A percentile compares a stretch with the other conserved stretches of the same genome.
Evolutionary conservation across 2,888 invertebrate genomes (phyloP).

Genomic region (Atherix ibis): DNA sequence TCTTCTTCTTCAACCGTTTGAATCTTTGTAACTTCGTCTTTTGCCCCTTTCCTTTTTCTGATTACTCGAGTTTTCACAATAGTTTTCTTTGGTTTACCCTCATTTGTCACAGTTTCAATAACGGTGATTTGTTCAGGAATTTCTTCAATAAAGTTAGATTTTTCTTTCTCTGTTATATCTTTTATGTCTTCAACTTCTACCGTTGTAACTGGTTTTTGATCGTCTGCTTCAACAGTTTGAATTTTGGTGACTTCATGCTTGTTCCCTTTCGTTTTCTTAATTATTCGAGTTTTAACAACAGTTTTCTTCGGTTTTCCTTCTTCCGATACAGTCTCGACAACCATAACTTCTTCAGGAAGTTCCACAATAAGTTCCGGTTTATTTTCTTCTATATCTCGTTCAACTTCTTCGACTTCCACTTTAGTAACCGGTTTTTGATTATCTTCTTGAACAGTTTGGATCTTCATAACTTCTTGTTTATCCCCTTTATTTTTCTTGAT

Average conservation of each 20-base stretch:
- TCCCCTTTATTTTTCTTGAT: conserved; percentile 18
- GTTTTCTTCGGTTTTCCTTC: conserved; percentile 16
- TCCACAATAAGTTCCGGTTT: conserved; percentile 17
- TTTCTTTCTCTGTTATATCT: conserved; percentile 6
- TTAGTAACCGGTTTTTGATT: conserved; percentile 19
- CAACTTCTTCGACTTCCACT: conserved; percentile 12
- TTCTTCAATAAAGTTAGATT: conserved; percentile 13
- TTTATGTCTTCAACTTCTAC: conserved; percentile 8
- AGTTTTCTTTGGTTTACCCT: conserved; percentile 19
- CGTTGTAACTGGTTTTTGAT: conserved; percentile 21
- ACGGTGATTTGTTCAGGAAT: conserved; percentile 14
- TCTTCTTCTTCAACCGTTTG: conserved; percentile 28
- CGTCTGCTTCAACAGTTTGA: conserved; percentile 19
- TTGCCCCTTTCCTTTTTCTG: conserved; percentile 24
- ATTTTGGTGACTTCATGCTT: conserved; percentile 27
- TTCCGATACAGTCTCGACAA: conserved; percentile 15
- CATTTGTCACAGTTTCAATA: conserved; percentile 13
- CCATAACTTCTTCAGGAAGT: conserved; percentile 12
- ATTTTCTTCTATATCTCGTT: conserved; percentile 12
- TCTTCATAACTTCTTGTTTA: conserved; percentile 27
- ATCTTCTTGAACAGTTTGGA: conserved; percentile 22
- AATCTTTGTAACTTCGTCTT: conserved; percentile 29
- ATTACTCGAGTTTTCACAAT: conserved; percentile 22
- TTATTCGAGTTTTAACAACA: conserved; percentile 5
- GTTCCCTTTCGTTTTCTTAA: conserved; percentile 11